phyloP scores from a whole-genome alignment of 2,113 vertebrate species.

The Prunella himalayana region DNA sequence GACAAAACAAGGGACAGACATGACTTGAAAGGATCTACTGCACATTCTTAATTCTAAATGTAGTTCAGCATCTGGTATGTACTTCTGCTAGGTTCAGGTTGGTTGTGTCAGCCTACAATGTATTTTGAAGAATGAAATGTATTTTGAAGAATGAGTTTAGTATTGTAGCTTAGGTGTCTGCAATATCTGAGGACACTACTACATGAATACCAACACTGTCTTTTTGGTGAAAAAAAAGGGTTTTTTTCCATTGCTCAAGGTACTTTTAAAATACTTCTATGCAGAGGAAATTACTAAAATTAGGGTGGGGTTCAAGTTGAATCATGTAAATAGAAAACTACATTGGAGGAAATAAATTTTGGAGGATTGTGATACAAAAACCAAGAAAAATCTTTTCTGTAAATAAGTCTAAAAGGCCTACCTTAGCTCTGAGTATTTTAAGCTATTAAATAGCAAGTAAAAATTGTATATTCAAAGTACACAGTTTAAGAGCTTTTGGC shows the following conservation, averaged over 20 bases:
- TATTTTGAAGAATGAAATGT: background rate
- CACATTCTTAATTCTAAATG: background rate
- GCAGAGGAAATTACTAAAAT: background rate
- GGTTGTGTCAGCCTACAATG: background rate
- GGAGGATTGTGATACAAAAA: background rate
- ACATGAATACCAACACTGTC: background rate
- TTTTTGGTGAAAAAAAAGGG: background rate
- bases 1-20: background rate
- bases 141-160: background rate
- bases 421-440: background rate
- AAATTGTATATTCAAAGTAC: background rate
- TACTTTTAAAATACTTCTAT: background rate
- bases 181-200: background rate
- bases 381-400: background rate
- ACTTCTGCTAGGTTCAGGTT: background rate
- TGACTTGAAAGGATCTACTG: background rate
- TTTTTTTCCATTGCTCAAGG: background rate
- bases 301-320: background rate
- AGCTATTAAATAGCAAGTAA: background rate
- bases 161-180: background rate
- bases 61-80: background rate
- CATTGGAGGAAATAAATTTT: background rate
- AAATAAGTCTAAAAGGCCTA: background rate
- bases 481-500: background rate
- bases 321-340: background rate